phyloP scores from a whole-genome alignment of 2,797 vertebrate species.

The Xenentodon cancila region DNA sequence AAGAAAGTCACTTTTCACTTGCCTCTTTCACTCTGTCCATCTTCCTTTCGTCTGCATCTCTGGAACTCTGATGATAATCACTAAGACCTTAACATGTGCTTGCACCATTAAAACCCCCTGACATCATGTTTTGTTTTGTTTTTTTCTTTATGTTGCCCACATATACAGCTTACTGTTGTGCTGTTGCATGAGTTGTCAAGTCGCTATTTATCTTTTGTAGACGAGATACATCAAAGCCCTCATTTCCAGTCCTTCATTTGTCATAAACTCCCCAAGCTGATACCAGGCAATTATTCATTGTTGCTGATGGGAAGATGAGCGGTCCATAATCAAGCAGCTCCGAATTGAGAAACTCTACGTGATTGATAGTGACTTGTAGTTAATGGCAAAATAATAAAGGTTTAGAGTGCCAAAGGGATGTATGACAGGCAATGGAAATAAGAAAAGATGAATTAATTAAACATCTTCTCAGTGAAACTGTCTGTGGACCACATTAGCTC shows the following conservation, averaged over 20 bases:
- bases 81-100: conserved; percentile 37
- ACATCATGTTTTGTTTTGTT: background rate
- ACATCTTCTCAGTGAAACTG: conserved; percentile 56
- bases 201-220: conserved; percentile 39
- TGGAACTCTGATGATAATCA: conserved; percentile 66
- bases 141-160: conserved; percentile 23
- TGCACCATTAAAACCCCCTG: conserved; percentile 13
- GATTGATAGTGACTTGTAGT: conserved; percentile 76
- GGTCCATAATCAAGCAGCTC: conserved; percentile 58
- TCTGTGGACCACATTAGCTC: conserved; percentile 24
- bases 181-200: conserved; percentile 20
- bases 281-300: conserved; percentile 64
- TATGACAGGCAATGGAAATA: conserved; percentile 52
- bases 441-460: conserved; percentile 71
- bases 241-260: conserved; percentile 64
- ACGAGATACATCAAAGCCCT: conserved; percentile 47
- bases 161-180: conserved; percentile 11
- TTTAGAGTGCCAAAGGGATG: conserved; percentile 52
- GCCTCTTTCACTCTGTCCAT: conserved; percentile 50
- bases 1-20: conserved; percentile 59
- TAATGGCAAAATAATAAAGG: conserved; percentile 78
- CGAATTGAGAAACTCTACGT: conserved; percentile 59
- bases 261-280: conserved; percentile 48
- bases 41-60: conserved; percentile 55
- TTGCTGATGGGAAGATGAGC: conserved; percentile 60